Evolutionary conservation across 2,797 vertebrate genomes (phyloP).

Genomic region (Gobio occitaniae): DNA sequence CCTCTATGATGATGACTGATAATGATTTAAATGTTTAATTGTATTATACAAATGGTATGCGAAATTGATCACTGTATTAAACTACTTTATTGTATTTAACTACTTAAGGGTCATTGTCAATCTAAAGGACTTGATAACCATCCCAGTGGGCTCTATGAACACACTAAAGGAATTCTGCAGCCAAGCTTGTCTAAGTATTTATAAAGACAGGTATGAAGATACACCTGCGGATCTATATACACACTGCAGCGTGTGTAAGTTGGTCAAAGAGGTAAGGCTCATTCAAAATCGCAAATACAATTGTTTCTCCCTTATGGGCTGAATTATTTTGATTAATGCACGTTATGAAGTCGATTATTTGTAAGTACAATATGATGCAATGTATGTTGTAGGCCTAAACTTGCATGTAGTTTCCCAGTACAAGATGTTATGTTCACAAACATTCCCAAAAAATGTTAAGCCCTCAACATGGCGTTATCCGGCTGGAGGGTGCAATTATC

Average conservation of each 20-base stretch:
- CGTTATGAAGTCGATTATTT: neutral
- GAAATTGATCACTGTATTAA: neutral
- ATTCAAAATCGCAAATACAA: neutral
- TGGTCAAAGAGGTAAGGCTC: conserved; percentile 84
- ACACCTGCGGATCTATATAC: conserved; percentile 73
- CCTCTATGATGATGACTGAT: neutral
- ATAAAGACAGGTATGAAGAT: conserved; percentile 86
- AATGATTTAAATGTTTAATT: neutral
- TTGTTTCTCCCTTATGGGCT: neutral
- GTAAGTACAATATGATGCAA: neutral
- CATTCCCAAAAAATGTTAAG: neutral
- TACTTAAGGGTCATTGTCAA: conserved; percentile 87
- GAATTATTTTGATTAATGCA: neutral
- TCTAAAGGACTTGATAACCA: conserved; percentile 94
- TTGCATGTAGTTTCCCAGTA: neutral
- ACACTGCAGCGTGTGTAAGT: conserved; percentile 92
- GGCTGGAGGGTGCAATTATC: neutral
- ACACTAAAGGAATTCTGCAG: conserved; percentile 93
- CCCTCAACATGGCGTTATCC: neutral
- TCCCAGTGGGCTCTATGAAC: conserved; percentile 85
- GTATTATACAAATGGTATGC: neutral
- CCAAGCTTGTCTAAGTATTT: conserved; percentile 90
- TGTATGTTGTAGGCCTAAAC: neutral
- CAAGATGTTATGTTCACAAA: neutral
- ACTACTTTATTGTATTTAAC: neutral